Evolutionary conservation across 2,888 invertebrate species (phyloP).

Genomic region (Chorisops tibialis): DNA sequence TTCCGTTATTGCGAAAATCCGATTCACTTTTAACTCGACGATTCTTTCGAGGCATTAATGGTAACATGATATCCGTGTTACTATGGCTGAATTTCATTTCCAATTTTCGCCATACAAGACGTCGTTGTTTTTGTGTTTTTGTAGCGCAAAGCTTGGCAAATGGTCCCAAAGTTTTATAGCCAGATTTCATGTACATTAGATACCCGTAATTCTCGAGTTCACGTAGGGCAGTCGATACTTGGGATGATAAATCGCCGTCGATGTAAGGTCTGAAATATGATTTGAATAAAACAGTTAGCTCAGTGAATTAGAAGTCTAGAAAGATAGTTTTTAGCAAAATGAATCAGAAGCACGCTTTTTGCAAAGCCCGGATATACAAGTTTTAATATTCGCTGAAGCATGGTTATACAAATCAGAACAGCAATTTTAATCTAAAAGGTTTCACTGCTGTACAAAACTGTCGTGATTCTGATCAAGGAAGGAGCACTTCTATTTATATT

Average conservation of each 20-base stretch:
- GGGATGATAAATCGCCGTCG: constrained; percentile 46
- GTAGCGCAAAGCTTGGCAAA: constrained; percentile 45
- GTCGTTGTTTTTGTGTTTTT: constrained; percentile 43
- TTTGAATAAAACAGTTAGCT: too few species aligned
- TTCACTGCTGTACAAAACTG: too few species aligned
- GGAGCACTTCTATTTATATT: too few species aligned
- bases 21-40: constrained; percentile 21
- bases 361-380: neutral
- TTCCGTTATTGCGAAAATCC: constrained; percentile 14
- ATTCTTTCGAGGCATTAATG: constrained; percentile 10
- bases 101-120: constrained; percentile 40
- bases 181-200: constrained; percentile 40
- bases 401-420: neutral
- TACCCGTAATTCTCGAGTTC: constrained; percentile 43
- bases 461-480: too few species aligned
- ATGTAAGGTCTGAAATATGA: constrained; percentile 42
- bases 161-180: constrained; percentile 49
- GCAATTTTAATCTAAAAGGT: too few species aligned
- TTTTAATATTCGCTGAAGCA: too few species aligned
- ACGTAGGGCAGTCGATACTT: constrained; percentile 45
- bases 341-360: neutral
- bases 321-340: neutral
- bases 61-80: constrained; percentile 24
- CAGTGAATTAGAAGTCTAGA: neutral
- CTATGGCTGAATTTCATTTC: constrained; percentile 27